Evolutionary conservation across 2,113 vertebrate species (phyloP), one percentile per base, ranked within the genome.

Genomic region (Brienomyrus brachyistius): DNA sequence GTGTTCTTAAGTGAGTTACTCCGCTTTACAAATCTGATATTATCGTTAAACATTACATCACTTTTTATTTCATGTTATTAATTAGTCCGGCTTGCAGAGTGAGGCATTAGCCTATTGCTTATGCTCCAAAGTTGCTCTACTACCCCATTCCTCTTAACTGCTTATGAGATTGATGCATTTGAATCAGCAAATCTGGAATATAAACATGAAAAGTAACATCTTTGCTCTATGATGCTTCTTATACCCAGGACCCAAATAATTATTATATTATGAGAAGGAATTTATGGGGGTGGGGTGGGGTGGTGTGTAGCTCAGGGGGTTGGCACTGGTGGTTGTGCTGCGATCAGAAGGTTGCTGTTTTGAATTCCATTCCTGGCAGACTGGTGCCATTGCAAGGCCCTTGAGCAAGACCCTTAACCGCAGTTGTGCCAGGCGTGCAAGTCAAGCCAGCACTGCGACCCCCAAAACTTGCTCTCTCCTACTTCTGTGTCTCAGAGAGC

Each of bases 1-100:
- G 93, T 94, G 92, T 92, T 89, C 91, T 70, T 91, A 92, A 94
- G 89, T 92, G 92, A 93, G 92, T 93, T 94, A 92, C 90, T 89
- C 90, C 85, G 85, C 88, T 80, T 88, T 82, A 85, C 87, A 88
- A 91, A 93, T 92, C 88, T 89, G 91, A 93, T 94, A 91, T 90
- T 90, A 77, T 90, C 88, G 89, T 92, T 91, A 92, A 93, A 92
- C 92, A 93, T 93, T 92, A 91, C 91, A 93, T 93, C 92, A 93
- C 92, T 93, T 92, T 93, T 93, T 92, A 92, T 92, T 92, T 92
- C 88, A 84, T 62, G 40, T 91, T 92, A 91, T 92, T 93, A 93
- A 94, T 93, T 94, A 91, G 90, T 52, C 86, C 90, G 90, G n/a
- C 43, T 87, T 52, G 74, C 70, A 90, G 88, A 31, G 59, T 19